Evolutionary conservation across 2,113 vertebrate genomes (phyloP).

Genomic region (Turdus rufiventris): DNA sequence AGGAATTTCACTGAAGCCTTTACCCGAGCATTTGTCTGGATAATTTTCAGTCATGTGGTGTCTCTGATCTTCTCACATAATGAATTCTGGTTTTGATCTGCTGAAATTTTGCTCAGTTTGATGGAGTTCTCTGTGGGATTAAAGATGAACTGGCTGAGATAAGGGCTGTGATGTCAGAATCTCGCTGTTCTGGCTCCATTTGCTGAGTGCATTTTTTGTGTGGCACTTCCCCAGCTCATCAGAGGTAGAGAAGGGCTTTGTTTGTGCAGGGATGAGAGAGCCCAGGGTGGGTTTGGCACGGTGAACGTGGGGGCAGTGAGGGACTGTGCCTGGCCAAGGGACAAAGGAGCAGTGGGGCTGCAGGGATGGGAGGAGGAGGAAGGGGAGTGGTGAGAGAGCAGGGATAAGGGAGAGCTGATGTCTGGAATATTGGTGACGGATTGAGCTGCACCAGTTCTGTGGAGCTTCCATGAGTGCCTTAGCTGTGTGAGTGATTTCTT

Average conservation of each 20-base stretch:
- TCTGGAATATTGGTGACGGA: not conserved
- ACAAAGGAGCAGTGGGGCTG: not conserved
- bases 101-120: not conserved
- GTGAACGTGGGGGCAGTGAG: not conserved
- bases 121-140: not conserved
- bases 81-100: not conserved
- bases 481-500: not conserved
- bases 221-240: not conserved
- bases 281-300: not conserved
- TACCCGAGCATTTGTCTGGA: not conserved
- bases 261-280: not conserved
- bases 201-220: not conserved
- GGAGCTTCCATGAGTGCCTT: not conserved
- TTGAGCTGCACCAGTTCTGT: not conserved
- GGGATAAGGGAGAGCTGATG: not conserved
- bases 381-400: accelerated
- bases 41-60: not conserved
- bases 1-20: not conserved
- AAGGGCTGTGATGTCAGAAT: not conserved
- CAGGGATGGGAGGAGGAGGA: not conserved
- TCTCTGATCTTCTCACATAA: not conserved
- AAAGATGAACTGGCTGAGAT: not conserved
- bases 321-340: not conserved
- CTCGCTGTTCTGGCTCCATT: not conserved
- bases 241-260: not conserved